These are phyloP conservation scores for Chrysolina americana DNA, from an alignment of 2,888 invertebrate genomes.

Conservation along the genomic window DNA sequence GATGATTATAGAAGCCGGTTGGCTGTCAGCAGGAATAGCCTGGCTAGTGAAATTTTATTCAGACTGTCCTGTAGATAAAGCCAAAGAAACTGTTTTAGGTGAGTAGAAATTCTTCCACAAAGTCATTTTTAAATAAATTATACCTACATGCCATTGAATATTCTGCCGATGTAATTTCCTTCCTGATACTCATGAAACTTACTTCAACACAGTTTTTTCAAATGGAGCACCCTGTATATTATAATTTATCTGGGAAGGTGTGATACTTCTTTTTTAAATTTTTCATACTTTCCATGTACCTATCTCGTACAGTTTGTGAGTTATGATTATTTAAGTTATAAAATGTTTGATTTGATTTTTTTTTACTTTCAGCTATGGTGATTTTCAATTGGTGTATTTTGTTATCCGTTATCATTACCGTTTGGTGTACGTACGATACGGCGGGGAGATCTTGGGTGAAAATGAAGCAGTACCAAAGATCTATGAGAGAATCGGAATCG, in stretches of 20 bases:
- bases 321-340: too few relatives aligned
- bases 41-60: conserved; percentile 81
- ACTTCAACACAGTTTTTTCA: too few relatives aligned
- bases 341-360: not conserved
- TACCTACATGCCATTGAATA: too few relatives aligned
- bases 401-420: conserved; percentile 80
- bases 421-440: conserved; percentile 90
- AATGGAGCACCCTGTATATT: too few relatives aligned
- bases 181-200: too few relatives aligned
- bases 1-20: conserved; percentile 81
- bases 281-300: too few relatives aligned
- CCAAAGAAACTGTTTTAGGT: conserved; percentile 84
- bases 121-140: too few relatives aligned
- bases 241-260: too few relatives aligned
- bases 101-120: conserved; percentile 64
- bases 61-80: conserved; percentile 77
- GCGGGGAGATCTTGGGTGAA: conserved; percentile 93
- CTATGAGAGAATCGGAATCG: conserved; percentile 84
- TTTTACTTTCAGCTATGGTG: conserved; percentile 71
- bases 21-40: conserved; percentile 81
- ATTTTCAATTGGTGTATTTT: conserved; percentile 85
- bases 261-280: too few relatives aligned
- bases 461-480: conserved; percentile 89
- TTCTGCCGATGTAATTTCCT: too few relatives aligned
- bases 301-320: too few relatives aligned